Base-by-base conservation (phyloP, 2,888 invertebrate species). In the Melikaiella ostensackeni region DNA sequence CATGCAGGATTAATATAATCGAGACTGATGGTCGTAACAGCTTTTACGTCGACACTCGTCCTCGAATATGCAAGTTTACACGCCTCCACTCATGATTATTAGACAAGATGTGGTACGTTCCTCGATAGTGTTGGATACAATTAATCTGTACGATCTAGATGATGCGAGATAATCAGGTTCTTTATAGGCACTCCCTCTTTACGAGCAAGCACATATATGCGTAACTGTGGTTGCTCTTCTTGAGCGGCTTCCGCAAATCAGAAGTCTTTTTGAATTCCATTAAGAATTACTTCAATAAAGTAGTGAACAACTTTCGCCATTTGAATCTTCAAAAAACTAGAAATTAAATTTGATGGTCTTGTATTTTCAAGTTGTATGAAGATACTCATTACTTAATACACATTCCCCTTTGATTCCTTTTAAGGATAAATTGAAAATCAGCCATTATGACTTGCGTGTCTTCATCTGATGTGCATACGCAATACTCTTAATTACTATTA, bases 81-180 rank as follows among this genome's bases (percentile, higher is more conserved):
- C 75, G 38, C 75, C 63, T 61, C 61, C 30, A 30, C 16, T 33
- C 64, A 33, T 57, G 75, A 63, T 75, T 64, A 64, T 64, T 75
- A 63, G 62, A 63, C 50, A 21, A 38, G 75, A 19, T 38, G 75
- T 30, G 64, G n/a, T 42, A 38, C 55, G 50, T 33, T 64, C 35
- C 27, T 46, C 24, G 75, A 75, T 77, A 50, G 63, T 50, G 64
- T 61, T 62, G 55, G 63, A 62, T 24, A 50, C 50, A 63, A 74
- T 77, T 63, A 74, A 74, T 77, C 77, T 63, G 42, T 38, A 24
- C 30, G 74, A 74, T 74, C 74, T 63, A 63, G 74, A 77, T 77
- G 73, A 77, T 62, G 74, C 74, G 63, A 77, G 77, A 77, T 77
- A 77, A 74, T 77, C 77, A 62, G 42, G 70, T 73, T 46, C 61